phyloP scores from a whole-genome alignment of 2,888 invertebrate genomes.

The Bombylius discolor region DNA sequence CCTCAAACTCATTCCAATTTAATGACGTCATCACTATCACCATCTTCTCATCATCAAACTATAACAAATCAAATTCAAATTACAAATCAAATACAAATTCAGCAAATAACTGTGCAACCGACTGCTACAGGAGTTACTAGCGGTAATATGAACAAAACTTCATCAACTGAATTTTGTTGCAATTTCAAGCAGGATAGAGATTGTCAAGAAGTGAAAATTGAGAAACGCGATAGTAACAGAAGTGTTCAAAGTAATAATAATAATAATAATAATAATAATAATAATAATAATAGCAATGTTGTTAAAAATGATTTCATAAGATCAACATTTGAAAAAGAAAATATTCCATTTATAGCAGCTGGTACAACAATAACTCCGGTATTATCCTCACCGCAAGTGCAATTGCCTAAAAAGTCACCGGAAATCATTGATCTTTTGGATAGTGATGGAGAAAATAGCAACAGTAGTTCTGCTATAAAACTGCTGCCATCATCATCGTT shows the following conservation, averaged over 20 bases:
- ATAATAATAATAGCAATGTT: not conserved
- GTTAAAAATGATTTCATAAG: not conserved
- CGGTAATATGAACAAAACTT: not conserved
- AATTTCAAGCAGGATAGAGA: slow-evolving; percentile 14
- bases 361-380: slow-evolving; percentile 16
- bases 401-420: slow-evolving; percentile 5
- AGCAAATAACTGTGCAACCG: slow-evolving; percentile 16
- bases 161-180: slow-evolving; percentile 6
- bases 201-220: slow-evolving; percentile 15
- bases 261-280: not conserved
- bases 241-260: not conserved
- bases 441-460: slow-evolving; percentile 13
- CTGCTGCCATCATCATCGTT: not conserved
- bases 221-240: slow-evolving; percentile 6
- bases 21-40: not conserved
- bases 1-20: slow-evolving; percentile 12
- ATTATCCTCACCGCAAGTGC: not conserved
- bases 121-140: not conserved
- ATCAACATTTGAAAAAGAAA: slow-evolving; percentile 14
- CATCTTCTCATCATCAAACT: not conserved
- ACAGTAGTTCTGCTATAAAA: not conserved
- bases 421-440: slow-evolving; percentile 16
- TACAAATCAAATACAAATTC: slow-evolving; percentile 18
- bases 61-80: slow-evolving; percentile 16
- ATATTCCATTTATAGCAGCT: slow-evolving; percentile 16